A percentile compares a stretch with the other conserved stretches of the same genome.
Conservation (phyloP, 53 echinoderm and acorn worm genomes). For the Zoroaster sp. region DNA sequence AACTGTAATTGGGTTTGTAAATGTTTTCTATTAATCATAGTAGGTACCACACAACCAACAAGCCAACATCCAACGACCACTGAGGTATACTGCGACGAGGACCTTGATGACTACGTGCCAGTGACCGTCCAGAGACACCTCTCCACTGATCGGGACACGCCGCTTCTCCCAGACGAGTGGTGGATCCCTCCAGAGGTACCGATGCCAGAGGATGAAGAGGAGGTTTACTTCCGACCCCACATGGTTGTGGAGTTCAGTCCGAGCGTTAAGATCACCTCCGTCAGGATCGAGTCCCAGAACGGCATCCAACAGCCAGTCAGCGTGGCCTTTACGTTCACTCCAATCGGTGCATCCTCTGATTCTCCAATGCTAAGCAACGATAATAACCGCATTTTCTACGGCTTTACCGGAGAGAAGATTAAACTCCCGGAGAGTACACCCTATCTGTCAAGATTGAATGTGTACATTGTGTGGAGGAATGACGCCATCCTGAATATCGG, state of each 20-base stretch:
- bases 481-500: background rate
- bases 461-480: background rate
- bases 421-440: background rate
- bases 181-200: background rate
- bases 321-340: background rate
- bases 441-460: background rate
- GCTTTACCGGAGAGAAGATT: background rate
- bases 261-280: background rate
- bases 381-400: background rate
- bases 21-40: background rate
- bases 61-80: background rate
- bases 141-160: background rate
- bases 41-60: background rate
- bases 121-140: background rate
- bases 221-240: background rate
- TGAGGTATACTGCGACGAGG: background rate
- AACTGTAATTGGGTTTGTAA: background rate
- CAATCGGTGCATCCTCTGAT: background rate
- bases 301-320: background rate
- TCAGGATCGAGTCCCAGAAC: background rate
- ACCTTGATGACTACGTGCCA: background rate
- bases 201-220: background rate
- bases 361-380: background rate
- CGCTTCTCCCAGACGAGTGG: background rate
- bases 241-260: background rate